Evolutionary conservation across 2,888 invertebrate genomes (phyloP), one percentile per base, ranked within the genome.

Genomic region (Eristalinus aeneus): DNA sequence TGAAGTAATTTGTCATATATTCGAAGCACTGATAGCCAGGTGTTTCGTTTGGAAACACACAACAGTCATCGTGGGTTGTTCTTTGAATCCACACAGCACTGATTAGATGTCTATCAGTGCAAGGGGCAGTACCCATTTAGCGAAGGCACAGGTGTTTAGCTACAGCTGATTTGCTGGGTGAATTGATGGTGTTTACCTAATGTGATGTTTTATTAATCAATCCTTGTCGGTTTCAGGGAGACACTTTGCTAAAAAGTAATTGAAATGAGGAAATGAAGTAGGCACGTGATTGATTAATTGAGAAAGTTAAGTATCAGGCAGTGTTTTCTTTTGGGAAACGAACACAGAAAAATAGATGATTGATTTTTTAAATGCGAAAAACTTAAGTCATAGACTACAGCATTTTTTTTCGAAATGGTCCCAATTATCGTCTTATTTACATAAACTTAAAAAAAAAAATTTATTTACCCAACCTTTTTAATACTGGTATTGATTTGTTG

Each of bases 111-210:
- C 16, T 9, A 16, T 46, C 32, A 22, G 46, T 16, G 16, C 16
- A 16, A n/a, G 16, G 46, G 46, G 46, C 16, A 16, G 16, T 46
- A 16, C 16, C 8, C 46, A 16, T 46, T 16, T 46, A 8, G 16
- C 63, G 53, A 54, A 11, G 27, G 20, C 56, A 11, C 64, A 65
- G 73, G 73, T 65, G 73, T 73, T 64, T 46, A 31, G 23, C 27
- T 27, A 5, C 2, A 3, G 27, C 27, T 27, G 27, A 27, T 5
- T 3, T 27, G 27, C 5, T 3, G 27, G 27, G 27, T 5, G 2
- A 5, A 39, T 4, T 39, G 39, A n/a, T 12, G n/a, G 39, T 27
- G 2, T 27, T 27, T 2, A 5, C 27, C 27, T 27, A 27, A 39
- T 39, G 0, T 39, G 39, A 39, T 16, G 39, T 27, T 27, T 27